Evolutionary conservation across 2,888 invertebrate genomes (phyloP), one percentile per base, ranked within the genome.

Genomic region (Balanococcus diminutus): DNA sequence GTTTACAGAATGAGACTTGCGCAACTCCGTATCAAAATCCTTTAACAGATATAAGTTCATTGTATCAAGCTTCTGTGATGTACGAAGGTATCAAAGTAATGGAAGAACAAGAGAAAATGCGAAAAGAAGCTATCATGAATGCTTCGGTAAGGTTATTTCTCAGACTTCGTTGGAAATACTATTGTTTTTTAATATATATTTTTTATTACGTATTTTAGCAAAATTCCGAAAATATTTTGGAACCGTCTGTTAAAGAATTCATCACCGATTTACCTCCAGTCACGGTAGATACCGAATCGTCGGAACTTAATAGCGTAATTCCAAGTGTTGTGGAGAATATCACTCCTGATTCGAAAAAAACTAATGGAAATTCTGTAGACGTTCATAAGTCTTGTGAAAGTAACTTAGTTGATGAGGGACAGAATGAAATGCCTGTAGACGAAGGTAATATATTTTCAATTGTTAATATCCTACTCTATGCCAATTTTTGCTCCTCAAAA

Each of bases 1-100:
- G 97, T 87, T 93, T 97, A 88, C 97, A 98, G 91, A 98, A 98
- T 91, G 94, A 94, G 88, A 91, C 91, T 86, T 90, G 90, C 31
- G n/a, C 42, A 2, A 42, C 31, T 14, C 32, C 42, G 14, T 36
- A 82, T 19, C 4, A 14, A 1, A 67, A 86, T 42, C 86, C 86
- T 19, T 36, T 86, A 11, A 46, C 67, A 2, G 86, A 86, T 82
- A 31, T 86, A 8, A 86, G 86, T n/a, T 22, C 86, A 1, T 67
- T 86, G 75, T 61, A 82, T 72, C 67, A 39, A 39, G 39, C 86
- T 32, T 42, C 82, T 5, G 19, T 72, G 8, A 56, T 81, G 11
- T 25, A 79, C 19, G 67, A 72, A 42, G 32, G 32, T 83, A 19
- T 79, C 19, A 79, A 79, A 79, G 3, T 79, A 9, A 36, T 9